A percentile compares a stretch with the other conserved stretches of the same genome.
phyloP scores from a whole-genome alignment of 2,113 vertebrate species.

The Thoracochromis brauschi region DNA sequence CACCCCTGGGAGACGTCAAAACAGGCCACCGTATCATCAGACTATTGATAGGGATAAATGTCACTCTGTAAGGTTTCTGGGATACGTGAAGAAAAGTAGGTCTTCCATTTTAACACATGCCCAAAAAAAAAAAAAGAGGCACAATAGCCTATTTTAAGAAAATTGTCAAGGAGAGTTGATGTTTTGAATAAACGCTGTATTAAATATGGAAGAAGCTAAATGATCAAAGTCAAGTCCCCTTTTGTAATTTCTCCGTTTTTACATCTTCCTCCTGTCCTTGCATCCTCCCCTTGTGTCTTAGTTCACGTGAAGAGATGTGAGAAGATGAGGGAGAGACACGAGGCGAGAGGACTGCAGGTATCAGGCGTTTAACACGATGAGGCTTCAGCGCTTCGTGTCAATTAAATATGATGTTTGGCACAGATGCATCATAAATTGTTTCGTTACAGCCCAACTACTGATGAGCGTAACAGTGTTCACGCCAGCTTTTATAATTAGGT shows the following conservation, averaged over 20 bases:
- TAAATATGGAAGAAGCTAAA: neutral
- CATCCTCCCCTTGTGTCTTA: neutral
- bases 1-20: conserved; percentile 38
- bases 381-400: neutral
- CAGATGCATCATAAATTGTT: neutral
- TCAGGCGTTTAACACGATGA: neutral
- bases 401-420: neutral
- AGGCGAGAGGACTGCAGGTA: neutral
- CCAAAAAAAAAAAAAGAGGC: neutral
- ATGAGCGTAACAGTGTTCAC: neutral
- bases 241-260: accelerated
- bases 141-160: conserved; percentile 24
- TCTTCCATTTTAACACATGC: neutral
- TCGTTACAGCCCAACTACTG: neutral
- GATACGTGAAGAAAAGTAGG: conserved; percentile 21
- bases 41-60: conserved; percentile 32
- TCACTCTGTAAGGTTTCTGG: conserved; percentile 37
- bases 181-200: neutral
- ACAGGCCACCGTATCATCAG: conserved; percentile 29
- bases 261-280: neutral
- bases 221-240: neutral
- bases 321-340: neutral
- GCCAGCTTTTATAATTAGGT: neutral
- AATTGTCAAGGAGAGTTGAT: neutral
- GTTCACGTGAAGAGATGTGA: neutral